These are phyloP conservation scores for Epinotia demarniana DNA, from an alignment of 2,888 invertebrate genomes.

Conservation along the genomic window DNA sequence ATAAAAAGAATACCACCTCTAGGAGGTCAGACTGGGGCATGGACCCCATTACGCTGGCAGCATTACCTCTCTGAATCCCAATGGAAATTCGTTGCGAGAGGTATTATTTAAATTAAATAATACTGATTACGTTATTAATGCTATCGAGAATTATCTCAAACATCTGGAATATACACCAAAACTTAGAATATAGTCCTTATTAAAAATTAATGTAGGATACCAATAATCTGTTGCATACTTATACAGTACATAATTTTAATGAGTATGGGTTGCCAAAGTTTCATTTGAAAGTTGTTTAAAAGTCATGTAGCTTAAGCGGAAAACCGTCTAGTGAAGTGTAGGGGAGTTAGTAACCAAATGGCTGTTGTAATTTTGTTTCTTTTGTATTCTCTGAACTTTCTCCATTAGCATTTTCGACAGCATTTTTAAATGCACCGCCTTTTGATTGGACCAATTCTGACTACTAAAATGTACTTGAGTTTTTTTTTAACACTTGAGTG, in stretches of 20 bases:
- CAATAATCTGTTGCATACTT: background rate
- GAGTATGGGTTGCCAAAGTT: background rate
- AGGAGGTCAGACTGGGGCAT: too few relatives aligned
- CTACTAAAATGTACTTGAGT: background rate
- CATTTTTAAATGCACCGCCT: background rate
- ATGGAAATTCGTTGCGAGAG: too few relatives aligned
- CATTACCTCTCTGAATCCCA: too few relatives aligned
- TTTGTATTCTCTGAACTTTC: constrained; percentile 3
- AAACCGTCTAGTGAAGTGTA: background rate
- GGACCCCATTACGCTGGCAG: too few relatives aligned
- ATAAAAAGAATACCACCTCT: too few relatives aligned
- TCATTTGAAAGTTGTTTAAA: constrained; percentile 15
- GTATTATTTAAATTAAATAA: too few relatives aligned
- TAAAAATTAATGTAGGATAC: background rate
- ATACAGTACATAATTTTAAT: background rate
- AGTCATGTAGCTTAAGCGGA: constrained; percentile 8
- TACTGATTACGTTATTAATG: too few relatives aligned
- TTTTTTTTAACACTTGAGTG: too few relatives aligned
- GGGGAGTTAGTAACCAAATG: constrained; percentile 10
- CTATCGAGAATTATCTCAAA: too few relatives aligned
- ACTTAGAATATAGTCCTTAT: background rate
- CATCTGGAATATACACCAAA: too few relatives aligned
- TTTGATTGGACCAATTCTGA: background rate
- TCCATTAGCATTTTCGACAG: background rate
- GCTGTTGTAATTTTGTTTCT: constrained; percentile 16